Base-by-base conservation (phyloP, 2,888 invertebrate genomes). In the Caenorhabditis sp. region DNA sequence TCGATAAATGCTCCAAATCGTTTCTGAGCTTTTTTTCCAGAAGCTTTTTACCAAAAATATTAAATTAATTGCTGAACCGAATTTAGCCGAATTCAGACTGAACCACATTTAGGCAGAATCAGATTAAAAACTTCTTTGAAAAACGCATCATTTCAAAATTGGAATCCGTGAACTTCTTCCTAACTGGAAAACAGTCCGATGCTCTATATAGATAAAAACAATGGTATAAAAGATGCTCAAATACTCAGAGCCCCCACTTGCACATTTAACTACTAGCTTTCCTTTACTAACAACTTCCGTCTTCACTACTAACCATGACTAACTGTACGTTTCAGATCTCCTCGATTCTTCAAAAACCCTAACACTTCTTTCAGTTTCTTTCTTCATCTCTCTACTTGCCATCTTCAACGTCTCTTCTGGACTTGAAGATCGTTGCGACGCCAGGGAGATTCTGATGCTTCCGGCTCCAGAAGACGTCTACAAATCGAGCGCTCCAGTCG, bases 391-490 rank as follows among this genome's bases (percentile, higher is more conserved):
- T 54, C 24, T 54, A 12, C 26, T 68, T 7, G 19, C 38, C 6
- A 54, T 54, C 16, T 54, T 68, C 68, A 41, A 22, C 54, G n/a
- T 22, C 6, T 51, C 68, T 1, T 16, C 12, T 19, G 51, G 49
- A 54, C 24, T 22, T 24, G 16, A 54, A 19, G 41, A 54, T 14
- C 12, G n/a, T 24, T 68, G 68, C 54, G 38, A 68, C 16, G 38
- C n/a, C n/a, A 22, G 24, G 16, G n/a, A 68, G 12, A 0, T 54
- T 24, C 68, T 68, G 68, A 68, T 54, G 68, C 19, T 68, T 10
- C 68, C 54, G 14, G 68, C 68, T 51, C 68, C 68, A 26, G 68
- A 54, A 54, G 68, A 68, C 35, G 54, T 68, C 26, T 68, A 68
- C 24, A 22, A 51, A 12, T 51, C 51, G 51, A 24, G 44, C 38